Percentiles rank a stretch among this genome's conserved stretches.
phyloP scores from a whole-genome alignment of 2,797 vertebrate species.

The Periparus ater region DNA sequence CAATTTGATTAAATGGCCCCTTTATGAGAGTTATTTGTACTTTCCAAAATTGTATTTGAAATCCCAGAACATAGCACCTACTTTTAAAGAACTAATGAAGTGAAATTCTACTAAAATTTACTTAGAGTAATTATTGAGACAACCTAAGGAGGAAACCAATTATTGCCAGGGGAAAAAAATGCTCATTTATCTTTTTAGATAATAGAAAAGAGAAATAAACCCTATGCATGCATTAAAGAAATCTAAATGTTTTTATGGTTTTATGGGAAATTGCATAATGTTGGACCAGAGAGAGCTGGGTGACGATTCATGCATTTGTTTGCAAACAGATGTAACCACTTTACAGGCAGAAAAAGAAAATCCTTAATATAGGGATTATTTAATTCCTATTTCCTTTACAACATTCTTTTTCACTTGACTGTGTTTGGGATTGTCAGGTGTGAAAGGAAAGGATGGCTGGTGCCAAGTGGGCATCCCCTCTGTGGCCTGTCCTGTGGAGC shows the following conservation, averaged over 20 bases:
- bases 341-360: background rate
- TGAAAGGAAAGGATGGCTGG: background rate
- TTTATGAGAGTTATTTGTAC: background rate
- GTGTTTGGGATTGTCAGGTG: background rate
- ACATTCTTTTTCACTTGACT: background rate
- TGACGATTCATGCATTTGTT: background rate
- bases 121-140: background rate
- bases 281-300: background rate
- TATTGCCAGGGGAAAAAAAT: background rate
- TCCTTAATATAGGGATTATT: background rate
- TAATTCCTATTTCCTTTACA: background rate
- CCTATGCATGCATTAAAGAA: background rate
- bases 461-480: background rate
- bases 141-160: background rate
- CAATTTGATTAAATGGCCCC: background rate
- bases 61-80: background rate
- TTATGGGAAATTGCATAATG: background rate
- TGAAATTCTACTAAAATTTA: background rate
- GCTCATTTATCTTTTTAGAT: background rate
- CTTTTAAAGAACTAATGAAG: constrained; percentile 3
- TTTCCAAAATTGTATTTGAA: background rate
- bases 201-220: background rate
- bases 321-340: background rate
- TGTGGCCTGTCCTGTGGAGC: accelerated
- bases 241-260: background rate